Evolutionary conservation across 2,113 vertebrate genomes (phyloP).

Genomic region (Typhlomys cinereus): DNA sequence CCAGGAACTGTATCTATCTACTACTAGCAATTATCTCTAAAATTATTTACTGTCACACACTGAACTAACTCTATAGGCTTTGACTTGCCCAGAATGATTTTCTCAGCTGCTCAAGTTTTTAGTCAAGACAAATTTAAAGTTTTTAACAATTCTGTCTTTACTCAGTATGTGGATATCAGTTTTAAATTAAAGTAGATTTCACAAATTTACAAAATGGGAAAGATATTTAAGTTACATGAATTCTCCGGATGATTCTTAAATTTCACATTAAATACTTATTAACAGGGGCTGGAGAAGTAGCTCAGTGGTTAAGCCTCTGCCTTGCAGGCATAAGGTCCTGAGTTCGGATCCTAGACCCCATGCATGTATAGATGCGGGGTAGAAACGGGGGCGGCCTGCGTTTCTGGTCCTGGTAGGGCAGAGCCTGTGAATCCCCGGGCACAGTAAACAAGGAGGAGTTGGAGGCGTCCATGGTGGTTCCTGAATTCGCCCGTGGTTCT

Average conservation of each 20-base stretch:
- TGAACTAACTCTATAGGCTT: constrained; percentile 22
- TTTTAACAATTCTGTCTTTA: neutral
- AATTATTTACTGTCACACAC: neutral
- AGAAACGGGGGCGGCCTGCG: too few relatives aligned
- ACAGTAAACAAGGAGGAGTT: too few relatives aligned
- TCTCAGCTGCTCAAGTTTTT: neutral
- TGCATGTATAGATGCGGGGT: too few relatives aligned
- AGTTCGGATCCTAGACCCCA: too few relatives aligned
- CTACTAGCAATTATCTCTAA: constrained; percentile 24
- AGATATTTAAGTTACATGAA: neutral
- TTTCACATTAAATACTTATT: neutral
- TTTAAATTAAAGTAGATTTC: neutral
- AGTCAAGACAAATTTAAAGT: neutral
- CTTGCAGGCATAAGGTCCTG: too few relatives aligned
- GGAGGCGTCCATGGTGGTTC: too few relatives aligned
- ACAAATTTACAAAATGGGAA: neutral
- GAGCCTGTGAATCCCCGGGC: too few relatives aligned
- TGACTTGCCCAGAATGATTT: neutral
- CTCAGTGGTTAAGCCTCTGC: too few relatives aligned
- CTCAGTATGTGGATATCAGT: neutral
- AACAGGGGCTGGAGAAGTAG: too few relatives aligned
- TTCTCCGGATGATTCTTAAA: neutral
- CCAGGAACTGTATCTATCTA: neutral
- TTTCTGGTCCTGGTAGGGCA: too few relatives aligned
- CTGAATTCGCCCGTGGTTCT: too few relatives aligned